Conservation (phyloP, 2,888 invertebrate genomes). For the Cheilosia vernalis region DNA sequence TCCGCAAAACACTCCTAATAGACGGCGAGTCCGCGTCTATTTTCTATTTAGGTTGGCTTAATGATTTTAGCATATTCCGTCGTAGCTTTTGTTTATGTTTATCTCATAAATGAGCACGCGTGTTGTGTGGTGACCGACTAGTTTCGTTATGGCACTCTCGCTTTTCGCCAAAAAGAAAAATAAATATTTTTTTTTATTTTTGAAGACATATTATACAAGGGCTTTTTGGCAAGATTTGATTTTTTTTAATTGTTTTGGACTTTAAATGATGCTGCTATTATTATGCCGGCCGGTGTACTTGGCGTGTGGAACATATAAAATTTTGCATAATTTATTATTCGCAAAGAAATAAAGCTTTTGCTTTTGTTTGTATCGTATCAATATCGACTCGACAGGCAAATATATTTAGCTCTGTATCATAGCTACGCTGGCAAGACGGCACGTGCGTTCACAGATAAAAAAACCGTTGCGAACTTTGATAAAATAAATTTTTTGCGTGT, state of each 20-base stretch:
- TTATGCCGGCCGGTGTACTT: slow-evolving; percentile 16
- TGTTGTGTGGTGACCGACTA: background rate
- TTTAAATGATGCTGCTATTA: background rate
- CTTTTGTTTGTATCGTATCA: no score
- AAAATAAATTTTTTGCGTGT: no score
- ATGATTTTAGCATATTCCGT: slow-evolving; percentile 31
- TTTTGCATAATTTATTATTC: background rate
- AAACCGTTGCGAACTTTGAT: no score
- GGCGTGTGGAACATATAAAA: background rate
- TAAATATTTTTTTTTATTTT: background rate
- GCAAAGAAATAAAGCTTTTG: no score
- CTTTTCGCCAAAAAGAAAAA: background rate
- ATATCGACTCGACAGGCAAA: no score
- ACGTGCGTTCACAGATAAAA: no score
- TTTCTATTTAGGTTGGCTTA: slow-evolving; percentile 10
- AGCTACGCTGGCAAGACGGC: no score
- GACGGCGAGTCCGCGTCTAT: background rate
- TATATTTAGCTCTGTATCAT: no score
- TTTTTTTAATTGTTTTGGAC: background rate
- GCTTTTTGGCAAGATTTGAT: slow-evolving; percentile 8
- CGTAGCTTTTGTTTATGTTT: slow-evolving; percentile 33
- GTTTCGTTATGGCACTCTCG: background rate
- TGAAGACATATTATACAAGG: background rate
- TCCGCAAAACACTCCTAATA: background rate
- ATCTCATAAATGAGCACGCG: background rate